Conservation (phyloP, 1,140 invertebrate species). For the Doryteuthis pealeii region DNA sequence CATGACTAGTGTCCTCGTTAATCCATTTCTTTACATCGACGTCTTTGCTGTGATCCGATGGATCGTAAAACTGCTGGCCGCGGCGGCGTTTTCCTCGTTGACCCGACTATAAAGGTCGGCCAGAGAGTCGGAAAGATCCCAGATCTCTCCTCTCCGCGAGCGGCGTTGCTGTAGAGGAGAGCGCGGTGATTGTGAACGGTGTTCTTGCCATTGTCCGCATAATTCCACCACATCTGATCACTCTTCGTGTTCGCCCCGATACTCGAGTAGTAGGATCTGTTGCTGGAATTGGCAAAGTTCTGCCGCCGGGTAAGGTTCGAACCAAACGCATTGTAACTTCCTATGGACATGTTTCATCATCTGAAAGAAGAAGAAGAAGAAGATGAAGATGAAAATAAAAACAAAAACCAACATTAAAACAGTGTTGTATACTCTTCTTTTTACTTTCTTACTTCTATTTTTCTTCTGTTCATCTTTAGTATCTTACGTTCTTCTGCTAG, state of each 20-base stretch:
- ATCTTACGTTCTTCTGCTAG: too few relatives aligned
- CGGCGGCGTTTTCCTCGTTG: slow-evolving; percentile 28
- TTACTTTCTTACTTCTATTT: too few relatives aligned
- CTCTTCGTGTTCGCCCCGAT: neutral
- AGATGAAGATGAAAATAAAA: neutral
- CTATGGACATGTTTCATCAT: neutral
- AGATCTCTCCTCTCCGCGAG: slow-evolving; percentile 39
- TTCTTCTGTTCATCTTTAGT: too few relatives aligned
- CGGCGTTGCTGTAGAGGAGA: neutral
- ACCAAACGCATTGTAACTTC: neutral
- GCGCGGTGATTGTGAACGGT: neutral
- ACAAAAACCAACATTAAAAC: too few relatives aligned
- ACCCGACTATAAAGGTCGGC: slow-evolving; percentile 51
- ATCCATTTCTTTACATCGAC: slow-evolving; percentile 52
- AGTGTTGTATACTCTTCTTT: too few relatives aligned
- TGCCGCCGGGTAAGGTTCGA: slow-evolving; percentile 3
- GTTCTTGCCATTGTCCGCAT: neutral
- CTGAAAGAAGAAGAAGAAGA: neutral
- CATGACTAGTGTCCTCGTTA: slow-evolving; percentile 51
- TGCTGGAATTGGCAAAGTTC: slow-evolving; percentile 15
- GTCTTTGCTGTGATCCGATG: slow-evolving; percentile 6
- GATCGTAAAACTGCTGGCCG: slow-evolving; percentile 4
- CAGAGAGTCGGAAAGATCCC: slow-evolving; percentile 58
- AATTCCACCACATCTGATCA: neutral
- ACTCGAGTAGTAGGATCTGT: neutral